phyloP scores from a whole-genome alignment of 2,888 invertebrate species.

The Plusia festucae region DNA sequence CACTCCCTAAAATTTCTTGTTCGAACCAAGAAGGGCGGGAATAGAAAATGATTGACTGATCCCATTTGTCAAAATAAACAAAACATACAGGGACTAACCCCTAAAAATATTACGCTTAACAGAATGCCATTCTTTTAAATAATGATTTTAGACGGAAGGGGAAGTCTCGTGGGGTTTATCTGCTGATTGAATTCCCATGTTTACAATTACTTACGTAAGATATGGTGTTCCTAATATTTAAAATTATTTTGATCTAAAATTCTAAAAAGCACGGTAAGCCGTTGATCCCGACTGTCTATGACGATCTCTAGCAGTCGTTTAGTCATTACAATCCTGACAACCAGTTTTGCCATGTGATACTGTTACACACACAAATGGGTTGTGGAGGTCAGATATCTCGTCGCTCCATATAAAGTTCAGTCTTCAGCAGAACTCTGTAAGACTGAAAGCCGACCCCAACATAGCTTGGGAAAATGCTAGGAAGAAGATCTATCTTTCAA shows the following conservation, averaged over 20 bases:
- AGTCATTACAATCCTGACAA: too few species aligned
- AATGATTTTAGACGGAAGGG: constrained; percentile 35
- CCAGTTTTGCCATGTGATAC: too few species aligned
- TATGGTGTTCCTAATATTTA: background rate
- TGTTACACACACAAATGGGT: too few species aligned
- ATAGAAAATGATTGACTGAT: constrained; percentile 38
- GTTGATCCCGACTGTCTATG: too few species aligned
- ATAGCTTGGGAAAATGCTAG: too few species aligned
- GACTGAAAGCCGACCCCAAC: too few species aligned
- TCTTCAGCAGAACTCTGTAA: too few species aligned
- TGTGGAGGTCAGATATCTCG: too few species aligned
- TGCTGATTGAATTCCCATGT: constrained; percentile 13
- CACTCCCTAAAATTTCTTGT: constrained; percentile 17
- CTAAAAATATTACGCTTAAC: constrained; percentile 29
- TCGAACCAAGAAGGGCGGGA: constrained; percentile 16
- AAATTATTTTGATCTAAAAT: background rate
- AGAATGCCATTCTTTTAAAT: constrained; percentile 31
- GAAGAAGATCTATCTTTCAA: too few species aligned
- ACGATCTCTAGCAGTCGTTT: too few species aligned
- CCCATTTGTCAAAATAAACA: constrained; percentile 55
- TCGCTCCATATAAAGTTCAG: too few species aligned
- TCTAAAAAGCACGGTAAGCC: too few species aligned
- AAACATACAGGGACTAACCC: constrained; percentile 25
- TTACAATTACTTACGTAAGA: constrained; percentile 21
- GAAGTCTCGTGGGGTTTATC: constrained; percentile 16